Base-by-base conservation (phyloP, 1,140 invertebrate genomes). In the Helicoverpa armigera region DNA sequence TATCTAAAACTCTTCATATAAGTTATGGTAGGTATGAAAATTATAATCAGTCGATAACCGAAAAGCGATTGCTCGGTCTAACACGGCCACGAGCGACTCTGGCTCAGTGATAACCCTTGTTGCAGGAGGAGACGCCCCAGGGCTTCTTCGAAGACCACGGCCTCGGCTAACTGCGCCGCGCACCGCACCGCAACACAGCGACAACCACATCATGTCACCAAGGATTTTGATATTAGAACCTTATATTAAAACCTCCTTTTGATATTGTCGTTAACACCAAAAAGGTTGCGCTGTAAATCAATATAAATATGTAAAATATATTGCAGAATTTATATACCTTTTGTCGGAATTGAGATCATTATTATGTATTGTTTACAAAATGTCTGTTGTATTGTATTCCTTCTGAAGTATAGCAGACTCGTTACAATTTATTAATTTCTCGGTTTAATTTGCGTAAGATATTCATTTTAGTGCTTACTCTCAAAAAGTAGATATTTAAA, bases 71-170 rank as follows among this genome's bases (percentile, higher is more conserved):
- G 91, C 87, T 91, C 87, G 91, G 87, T 89, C 84, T 94, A 94
- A 94, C 87, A 86, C 88, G 91, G 87, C 88, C 93, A 94, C 92
- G 93, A 94, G 92, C 93, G 90, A 86, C 87, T 88, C 85, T 91
- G 89, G 93, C 93, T 94, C 93, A 94, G 93, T 94, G 93, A 92
- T 91, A 85, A 90, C 90, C 95, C 96, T 95, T 96, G 95, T 98
- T 98, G 92, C 96, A 99, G 98, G 99, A 99, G 95, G 99, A 99
- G 96, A 99, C 99, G 58, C 98, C 98, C 65, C 99, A 99, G 96
- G 98, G 99, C 90, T 99, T 99, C 95, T 99, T 99, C 95, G 99
- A 99, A 94, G 99, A 99, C 96, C 98, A 99, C 94, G 99, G 99
- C 83, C 96, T 99, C 85, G 99, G 99, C 90, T 99, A 98, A 60